Evolutionary conservation across 2,113 vertebrate genomes (phyloP), one percentile per base, ranked within the genome.

Genomic region (Limanda limanda): DNA sequence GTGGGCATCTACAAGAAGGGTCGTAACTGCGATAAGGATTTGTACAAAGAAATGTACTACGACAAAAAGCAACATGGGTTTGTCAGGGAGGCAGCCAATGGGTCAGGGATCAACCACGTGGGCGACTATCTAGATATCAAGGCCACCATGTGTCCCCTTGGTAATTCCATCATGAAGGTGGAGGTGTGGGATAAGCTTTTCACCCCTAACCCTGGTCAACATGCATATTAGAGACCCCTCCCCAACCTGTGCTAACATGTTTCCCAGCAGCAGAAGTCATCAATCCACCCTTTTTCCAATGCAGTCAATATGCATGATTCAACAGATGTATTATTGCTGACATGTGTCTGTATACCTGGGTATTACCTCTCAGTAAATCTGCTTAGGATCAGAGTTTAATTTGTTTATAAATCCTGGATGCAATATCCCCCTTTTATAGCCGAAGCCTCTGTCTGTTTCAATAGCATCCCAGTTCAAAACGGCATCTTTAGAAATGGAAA

Each of bases 1-100:
- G 91, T 93, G 83, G 94, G 94, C 62, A 71, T 94, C 83, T 87
- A 86, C 45, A 68, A 79, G 5, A 93, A 63, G 77, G 91, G 86
- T 1, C 79, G 69, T 1, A 73, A 71, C 23, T 93, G 92, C 21
- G 84, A 94, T 10, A 63, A 90, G 42, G 70, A 68, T 17, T 71
- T 94, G 72, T 94, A 72, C 72, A 93, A 94, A 80, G 85, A 93
- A 60, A 91, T 94, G 94, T 94, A 94, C 81, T 90, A 93, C 0
- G 82, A 93, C 56, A 93, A 92, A 61, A 90, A 82, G 0, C 91
- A 87, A 63, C 64, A 85, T 1, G 81, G 82, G 23, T 94, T 94
- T 69, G 74, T 74, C 17, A 91, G 94, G 68, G 92, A 88, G 52
- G 88, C 92, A 57, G 86, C 89, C 45, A 86, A 4, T 5, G 93